These are phyloP conservation scores for Sussaba pulchella DNA, from an alignment of 2,888 invertebrate species.

Conservation along the genomic window DNA sequence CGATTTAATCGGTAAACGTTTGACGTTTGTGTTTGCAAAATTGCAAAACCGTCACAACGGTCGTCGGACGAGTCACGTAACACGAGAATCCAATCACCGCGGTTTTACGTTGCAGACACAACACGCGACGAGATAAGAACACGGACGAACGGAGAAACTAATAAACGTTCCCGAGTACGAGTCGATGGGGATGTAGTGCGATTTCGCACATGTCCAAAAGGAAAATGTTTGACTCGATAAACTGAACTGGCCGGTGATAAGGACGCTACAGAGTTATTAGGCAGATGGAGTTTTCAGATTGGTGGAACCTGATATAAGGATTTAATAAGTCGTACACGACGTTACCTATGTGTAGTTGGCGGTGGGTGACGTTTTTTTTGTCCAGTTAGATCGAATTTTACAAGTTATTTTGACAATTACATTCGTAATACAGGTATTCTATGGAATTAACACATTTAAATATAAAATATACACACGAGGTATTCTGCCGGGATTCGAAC, in stretches of 20 bases:
- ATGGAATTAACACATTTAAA: too few relatives aligned
- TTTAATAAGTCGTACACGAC: too few relatives aligned
- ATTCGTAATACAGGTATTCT: too few relatives aligned
- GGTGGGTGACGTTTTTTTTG: too few relatives aligned
- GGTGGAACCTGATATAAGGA: not conserved
- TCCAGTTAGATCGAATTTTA: too few relatives aligned
- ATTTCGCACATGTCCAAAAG: constrained; percentile 20
- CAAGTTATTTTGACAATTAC: too few relatives aligned
- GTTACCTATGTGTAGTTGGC: too few relatives aligned
- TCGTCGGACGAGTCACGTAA: not conserved
- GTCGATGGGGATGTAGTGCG: not conserved
- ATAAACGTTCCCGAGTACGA: constrained; percentile 5
- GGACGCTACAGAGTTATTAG: not conserved
- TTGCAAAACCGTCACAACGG: constrained; percentile 26
- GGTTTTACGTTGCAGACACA: constrained; percentile 42
- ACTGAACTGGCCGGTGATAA: constrained; percentile 27
- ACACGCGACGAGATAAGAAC: constrained; percentile 40
- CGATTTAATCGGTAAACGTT: constrained; percentile 23
- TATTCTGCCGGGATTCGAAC: too few relatives aligned
- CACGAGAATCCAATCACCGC: not conserved
- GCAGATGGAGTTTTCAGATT: not conserved
- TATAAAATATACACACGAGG: too few relatives aligned
- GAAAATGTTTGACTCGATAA: constrained; percentile 17
- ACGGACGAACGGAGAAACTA: not conserved
- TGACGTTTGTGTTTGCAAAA: constrained; percentile 36